Base-by-base conservation (phyloP, 2,888 invertebrate species). In the Cylindroiulus punctatus region DNA sequence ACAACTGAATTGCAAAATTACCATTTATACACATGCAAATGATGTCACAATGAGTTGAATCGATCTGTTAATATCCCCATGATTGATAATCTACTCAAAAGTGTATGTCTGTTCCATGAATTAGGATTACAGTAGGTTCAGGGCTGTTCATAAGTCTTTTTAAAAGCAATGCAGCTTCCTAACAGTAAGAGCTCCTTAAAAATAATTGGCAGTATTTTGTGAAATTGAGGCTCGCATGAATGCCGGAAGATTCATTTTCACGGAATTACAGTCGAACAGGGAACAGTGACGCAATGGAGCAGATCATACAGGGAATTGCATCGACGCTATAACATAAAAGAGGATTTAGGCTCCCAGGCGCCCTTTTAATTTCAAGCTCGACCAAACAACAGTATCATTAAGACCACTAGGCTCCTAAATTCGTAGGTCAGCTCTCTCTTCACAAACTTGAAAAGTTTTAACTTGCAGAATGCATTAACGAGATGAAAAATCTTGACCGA, bases 301-400 rank as follows among this genome's bases (percentile, higher is more conserved):
- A 76, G 76, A 76, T 76, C 76, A 76, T 76, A 76, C 76, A 76
- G 76, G 76, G 76, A 76, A 76, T 76, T 76, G 76, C 76, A 76
- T 76, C 76, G 76, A 12, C 76, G 76, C 26, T 76, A 76, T 76
- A 76, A 26, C 26, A 76, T 76, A 76, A 76, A 76, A 76, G 76
- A 76, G 76, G 76, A 76, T 76, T 76, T 76, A 83, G 83, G 83
- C 40, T 40, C 83, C 42, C 83, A 83, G 83, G 44, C 83, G 83
- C 83, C 44, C 40, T 76, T 83, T 83, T 83, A 83, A 83, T 83
- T 83, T 83, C 83, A 83, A 83, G 83, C 83, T 83, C 44, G 83
- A 83, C 83, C 83, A 83, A 40, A 44, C 83, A 83, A 83, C 76
- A 76, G 76, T 30, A 76, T 76, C 76, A 76, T 76, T 76, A 76